phyloP scores from a whole-genome alignment of 2,888 invertebrate genomes.

The Drosophila eohydei region DNA sequence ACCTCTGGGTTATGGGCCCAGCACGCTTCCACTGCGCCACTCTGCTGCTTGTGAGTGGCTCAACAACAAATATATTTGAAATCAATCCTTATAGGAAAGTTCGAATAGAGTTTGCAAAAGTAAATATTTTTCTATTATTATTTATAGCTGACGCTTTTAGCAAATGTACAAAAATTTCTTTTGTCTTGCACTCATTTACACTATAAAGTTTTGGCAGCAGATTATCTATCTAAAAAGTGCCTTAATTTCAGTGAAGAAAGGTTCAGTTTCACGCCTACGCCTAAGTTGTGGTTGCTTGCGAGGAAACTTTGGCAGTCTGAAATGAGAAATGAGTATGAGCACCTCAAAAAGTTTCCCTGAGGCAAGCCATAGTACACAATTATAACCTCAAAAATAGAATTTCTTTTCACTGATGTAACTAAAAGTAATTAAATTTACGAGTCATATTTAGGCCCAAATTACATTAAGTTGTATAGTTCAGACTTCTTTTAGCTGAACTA shows the following conservation, averaged over 20 bases:
- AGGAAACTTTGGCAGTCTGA: neutral
- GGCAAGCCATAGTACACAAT: neutral
- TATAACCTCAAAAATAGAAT: neutral
- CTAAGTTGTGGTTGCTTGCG: neutral
- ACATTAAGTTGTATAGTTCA: neutral
- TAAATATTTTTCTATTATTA: neutral
- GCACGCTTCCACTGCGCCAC: conserved; percentile 27
- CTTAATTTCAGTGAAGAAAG: neutral
- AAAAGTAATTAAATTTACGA: conserved; percentile 5
- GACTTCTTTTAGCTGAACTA: conserved; percentile 3
- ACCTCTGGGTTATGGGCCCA: conserved; percentile 28
- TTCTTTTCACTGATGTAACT: neutral
- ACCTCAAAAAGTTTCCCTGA: neutral
- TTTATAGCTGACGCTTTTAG: neutral
- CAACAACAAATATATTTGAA: no score
- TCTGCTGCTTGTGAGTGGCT: neutral
- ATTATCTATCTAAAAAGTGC: neutral
- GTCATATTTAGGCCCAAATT: neutral
- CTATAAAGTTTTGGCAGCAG: neutral
- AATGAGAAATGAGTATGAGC: neutral
- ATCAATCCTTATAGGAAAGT: no score
- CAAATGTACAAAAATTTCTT: neutral
- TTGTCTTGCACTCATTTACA: neutral
- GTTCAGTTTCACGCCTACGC: neutral
- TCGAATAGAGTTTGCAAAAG: neutral